Conservation (phyloP, 2,888 invertebrate species). For the Cheilosia scutellata region DNA sequence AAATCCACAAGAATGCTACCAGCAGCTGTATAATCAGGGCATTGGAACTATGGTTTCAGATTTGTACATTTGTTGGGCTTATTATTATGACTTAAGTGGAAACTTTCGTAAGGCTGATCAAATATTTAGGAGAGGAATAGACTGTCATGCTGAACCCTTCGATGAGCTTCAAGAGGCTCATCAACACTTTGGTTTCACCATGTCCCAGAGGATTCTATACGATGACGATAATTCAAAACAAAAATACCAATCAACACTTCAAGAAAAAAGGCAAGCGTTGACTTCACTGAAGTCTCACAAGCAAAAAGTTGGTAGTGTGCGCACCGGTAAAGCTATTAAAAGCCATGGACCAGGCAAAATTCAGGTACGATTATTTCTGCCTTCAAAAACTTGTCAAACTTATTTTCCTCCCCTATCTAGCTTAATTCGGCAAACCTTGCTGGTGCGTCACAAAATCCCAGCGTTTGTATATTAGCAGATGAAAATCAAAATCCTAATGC, state of each 20-base stretch:
- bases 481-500: slow-evolving; percentile 79
- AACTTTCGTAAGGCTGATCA: slow-evolving; percentile 93
- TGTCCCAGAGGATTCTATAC: slow-evolving; percentile 82
- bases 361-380: slow-evolving; percentile 76
- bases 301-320: slow-evolving; percentile 85
- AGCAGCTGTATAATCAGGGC: slow-evolving; percentile 91
- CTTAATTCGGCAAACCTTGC: slow-evolving; percentile 84
- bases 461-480: slow-evolving; percentile 79
- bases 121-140: slow-evolving; percentile 91
- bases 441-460: slow-evolving; percentile 35
- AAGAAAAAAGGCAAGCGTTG: slow-evolving; percentile 90
- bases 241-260: slow-evolving; percentile 86
- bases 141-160: slow-evolving; percentile 91
- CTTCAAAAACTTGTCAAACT: neutral
- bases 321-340: slow-evolving; percentile 83
- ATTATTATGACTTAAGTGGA: slow-evolving; percentile 91
- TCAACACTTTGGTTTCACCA: slow-evolving; percentile 85
- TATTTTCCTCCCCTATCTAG: neutral
- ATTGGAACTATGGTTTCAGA: slow-evolving; percentile 93
- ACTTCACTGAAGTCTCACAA: slow-evolving; percentile 90
- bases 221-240: slow-evolving; percentile 86
- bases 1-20: slow-evolving; percentile 91
- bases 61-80: slow-evolving; percentile 96
- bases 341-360: slow-evolving; percentile 80
- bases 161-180: slow-evolving; percentile 91